These are phyloP conservation scores for Acinonyx jubatus DNA, from an alignment of 2,113 vertebrate species.

Conservation along the genomic window DNA sequence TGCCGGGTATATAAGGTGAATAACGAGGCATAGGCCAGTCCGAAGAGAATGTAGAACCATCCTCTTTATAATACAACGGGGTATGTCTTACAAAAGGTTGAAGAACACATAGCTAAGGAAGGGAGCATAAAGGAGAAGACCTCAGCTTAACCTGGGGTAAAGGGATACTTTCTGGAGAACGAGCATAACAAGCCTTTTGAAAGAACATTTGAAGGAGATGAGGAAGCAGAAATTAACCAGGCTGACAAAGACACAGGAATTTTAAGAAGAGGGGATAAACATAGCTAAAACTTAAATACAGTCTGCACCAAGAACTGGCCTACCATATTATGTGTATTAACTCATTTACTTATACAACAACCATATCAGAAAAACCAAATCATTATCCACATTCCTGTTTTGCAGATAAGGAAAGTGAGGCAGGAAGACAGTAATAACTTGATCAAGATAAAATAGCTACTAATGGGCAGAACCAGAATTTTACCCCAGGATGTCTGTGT, in stretches of 20 bases:
- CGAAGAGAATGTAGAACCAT: neutral
- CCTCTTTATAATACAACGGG: neutral
- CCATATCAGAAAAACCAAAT: neutral
- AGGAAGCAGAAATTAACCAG: constrained; percentile 17
- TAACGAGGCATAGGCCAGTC: neutral
- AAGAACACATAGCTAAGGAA: neutral
- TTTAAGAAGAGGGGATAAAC: neutral
- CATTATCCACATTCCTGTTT: neutral
- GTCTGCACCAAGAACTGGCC: neutral
- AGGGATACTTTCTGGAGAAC: neutral
- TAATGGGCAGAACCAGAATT: neutral
- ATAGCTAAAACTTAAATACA: neutral
- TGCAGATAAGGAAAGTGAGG: neutral
- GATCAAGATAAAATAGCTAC: neutral
- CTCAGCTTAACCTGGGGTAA: neutral
- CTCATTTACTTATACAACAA: neutral
- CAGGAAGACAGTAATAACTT: neutral
- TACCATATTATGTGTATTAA: neutral
- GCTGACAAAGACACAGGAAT: neutral
- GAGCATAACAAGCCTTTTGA: neutral
- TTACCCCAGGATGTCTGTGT: neutral
- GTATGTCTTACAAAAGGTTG: neutral
- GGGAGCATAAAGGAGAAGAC: neutral
- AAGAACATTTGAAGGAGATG: neutral
- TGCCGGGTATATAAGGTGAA: neutral